Conservation (phyloP, 1,140 invertebrate species). For the Lysiphlebus fabarum region DNA sequence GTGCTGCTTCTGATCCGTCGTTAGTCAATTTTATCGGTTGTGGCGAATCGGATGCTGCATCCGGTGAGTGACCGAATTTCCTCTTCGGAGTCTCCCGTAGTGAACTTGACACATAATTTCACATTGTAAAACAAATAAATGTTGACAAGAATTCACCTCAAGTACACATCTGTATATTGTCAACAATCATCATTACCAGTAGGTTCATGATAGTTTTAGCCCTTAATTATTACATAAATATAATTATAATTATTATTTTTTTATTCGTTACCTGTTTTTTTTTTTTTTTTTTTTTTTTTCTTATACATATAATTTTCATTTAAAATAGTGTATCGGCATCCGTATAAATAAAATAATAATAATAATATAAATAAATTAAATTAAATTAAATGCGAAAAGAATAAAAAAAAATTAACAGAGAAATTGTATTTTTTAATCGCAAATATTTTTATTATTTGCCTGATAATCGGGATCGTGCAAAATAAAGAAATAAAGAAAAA, state of each 20-base stretch:
- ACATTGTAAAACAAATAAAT: constrained; percentile 18
- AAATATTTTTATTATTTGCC: constrained; percentile 6
- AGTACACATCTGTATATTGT: constrained; percentile 12
- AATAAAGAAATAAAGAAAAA: constrained; percentile 23
- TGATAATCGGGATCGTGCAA: constrained; percentile 27
- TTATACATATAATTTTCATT: not conserved
- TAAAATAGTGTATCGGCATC: constrained; percentile 28
- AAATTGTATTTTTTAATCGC: constrained; percentile 22
- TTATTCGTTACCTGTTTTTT: not conserved
- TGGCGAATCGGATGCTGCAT: constrained; percentile 54
- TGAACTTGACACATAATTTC: constrained; percentile 31
- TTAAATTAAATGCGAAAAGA: constrained; percentile 4
- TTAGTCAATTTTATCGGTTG: constrained; percentile 56
- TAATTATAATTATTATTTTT: too few species aligned
- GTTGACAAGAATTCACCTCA: constrained; percentile 6
- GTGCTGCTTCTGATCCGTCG: constrained; percentile 48
- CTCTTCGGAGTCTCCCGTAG: constrained; percentile 46
- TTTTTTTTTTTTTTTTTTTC: constrained; percentile 8
- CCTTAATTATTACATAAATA: not conserved
- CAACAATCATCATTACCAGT: constrained; percentile 19
- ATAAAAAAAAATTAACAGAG: constrained; percentile 12
- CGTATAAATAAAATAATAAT: constrained; percentile 17
- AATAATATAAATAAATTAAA: constrained; percentile 1
- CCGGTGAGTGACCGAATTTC: constrained; percentile 51
- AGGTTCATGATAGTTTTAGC: constrained; percentile 11